Evolutionary conservation across 64 coral and sea anemone species (phyloP).

Genomic region (Pocillopora verrucosa): DNA sequence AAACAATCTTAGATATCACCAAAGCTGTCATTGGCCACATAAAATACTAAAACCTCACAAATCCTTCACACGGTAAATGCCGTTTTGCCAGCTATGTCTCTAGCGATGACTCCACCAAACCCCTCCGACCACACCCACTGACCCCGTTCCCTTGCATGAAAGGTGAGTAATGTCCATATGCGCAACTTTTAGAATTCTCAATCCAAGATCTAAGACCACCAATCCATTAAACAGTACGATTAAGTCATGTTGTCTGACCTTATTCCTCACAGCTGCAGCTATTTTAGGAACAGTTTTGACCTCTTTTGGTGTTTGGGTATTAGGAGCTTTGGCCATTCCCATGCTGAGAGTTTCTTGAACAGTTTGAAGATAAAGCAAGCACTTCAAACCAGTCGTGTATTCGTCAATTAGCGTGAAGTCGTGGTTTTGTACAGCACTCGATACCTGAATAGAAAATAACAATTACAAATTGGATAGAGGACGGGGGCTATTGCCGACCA

Average conservation of each 20-base stretch:
- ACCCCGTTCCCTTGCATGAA: no score
- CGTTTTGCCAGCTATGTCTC: no score
- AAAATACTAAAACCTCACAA: no score
- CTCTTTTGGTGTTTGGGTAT: constrained; percentile 85
- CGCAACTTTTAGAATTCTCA: no score
- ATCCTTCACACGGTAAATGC: no score
- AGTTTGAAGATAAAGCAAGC: constrained; percentile 89
- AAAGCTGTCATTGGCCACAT: no score
- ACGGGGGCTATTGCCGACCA: no score
- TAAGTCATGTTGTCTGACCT: constrained; percentile 44
- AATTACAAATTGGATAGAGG: not conserved
- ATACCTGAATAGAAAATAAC: constrained; percentile 50
- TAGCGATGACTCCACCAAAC: no score
- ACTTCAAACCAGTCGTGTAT: constrained; percentile 89
- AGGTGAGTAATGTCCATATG: no score
- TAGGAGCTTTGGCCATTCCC: constrained; percentile 94
- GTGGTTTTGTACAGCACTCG: constrained; percentile 99
- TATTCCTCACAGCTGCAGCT: constrained; percentile 81
- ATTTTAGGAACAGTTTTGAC: constrained; percentile 90
- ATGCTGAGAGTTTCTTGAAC: constrained; percentile 60
- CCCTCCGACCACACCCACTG: no score
- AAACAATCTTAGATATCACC: no score
- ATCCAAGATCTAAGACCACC: not conserved
- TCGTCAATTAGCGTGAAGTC: constrained; percentile 94
- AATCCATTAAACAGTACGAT: not conserved